Percentiles rank a stretch among this genome's conserved stretches.
Evolutionary conservation across 2,888 invertebrate species (phyloP).

Genomic region (Parapristionchus giblindavisi): DNA sequence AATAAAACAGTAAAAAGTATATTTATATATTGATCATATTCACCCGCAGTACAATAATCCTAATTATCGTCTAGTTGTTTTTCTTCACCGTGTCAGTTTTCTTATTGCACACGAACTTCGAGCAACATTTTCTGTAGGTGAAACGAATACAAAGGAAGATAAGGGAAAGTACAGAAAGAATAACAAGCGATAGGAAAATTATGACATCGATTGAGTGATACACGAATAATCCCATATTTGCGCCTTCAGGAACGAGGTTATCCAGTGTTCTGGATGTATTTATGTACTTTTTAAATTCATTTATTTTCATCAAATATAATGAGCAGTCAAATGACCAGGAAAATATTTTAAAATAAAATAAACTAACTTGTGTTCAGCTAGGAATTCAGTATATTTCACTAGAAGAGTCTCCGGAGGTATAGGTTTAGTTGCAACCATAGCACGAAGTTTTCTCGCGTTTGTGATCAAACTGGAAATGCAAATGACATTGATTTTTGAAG

Average conservation of each 20-base stretch:
- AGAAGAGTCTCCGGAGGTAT: constrained; percentile 52
- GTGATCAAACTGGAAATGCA: neutral
- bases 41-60: too few species aligned
- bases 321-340: too few species aligned
- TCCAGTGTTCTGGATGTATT: neutral
- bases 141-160: neutral
- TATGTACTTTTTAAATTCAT: neutral
- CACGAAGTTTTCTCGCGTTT: constrained; percentile 45
- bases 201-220: constrained; percentile 59
- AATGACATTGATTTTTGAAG: too few species aligned
- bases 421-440: constrained; percentile 56
- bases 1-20: too few species aligned
- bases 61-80: too few species aligned
- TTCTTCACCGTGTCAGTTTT: too few species aligned
- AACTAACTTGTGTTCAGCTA: constrained; percentile 51
- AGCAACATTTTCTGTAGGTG: neutral
- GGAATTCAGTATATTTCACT: constrained; percentile 55
- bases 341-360: too few species aligned
- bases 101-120: too few species aligned
- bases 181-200: constrained; percentile 31
- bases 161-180: neutral
- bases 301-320: too few species aligned
- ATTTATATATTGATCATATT: too few species aligned
- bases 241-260: constrained; percentile 47
- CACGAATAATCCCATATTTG: constrained; percentile 53